Percentiles rank a stretch among this genome's conserved stretches.
These are phyloP conservation scores for Euura lappo DNA, from an alignment of 1,140 invertebrate species.

Conservation along the genomic window DNA sequence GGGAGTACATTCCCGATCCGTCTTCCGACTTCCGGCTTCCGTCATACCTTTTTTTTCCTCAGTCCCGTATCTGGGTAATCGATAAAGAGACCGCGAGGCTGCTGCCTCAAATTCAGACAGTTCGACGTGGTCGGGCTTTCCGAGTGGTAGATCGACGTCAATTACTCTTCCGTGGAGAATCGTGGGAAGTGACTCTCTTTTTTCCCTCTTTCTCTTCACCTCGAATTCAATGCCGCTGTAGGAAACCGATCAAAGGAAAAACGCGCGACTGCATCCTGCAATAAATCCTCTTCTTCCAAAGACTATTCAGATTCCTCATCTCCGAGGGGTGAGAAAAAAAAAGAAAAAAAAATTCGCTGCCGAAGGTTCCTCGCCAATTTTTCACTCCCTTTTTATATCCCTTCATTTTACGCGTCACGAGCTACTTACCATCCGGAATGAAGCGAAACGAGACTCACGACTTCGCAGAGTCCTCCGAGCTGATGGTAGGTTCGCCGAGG, in stretches of 20 bases:
- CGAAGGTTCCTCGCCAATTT: no score
- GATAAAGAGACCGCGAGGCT: background rate
- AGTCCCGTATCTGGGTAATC: background rate
- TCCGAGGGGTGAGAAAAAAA: no score
- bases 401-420: no score
- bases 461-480: no score
- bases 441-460: no score
- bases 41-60: background rate
- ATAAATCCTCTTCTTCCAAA: no score
- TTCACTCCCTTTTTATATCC: no score
- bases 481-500: background rate
- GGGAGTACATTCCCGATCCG: no score
- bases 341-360: no score
- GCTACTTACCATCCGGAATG: no score
- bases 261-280: no score
- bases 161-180: background rate
- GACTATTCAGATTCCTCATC: no score
- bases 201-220: background rate
- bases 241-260: background rate
- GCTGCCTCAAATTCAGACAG: background rate
- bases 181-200: background rate
- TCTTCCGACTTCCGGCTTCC: background rate
- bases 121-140: background rate
- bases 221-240: background rate
- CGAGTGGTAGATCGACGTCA: background rate